These are phyloP conservation scores for Notiomystis cincta DNA, from an alignment of 2,113 vertebrate species.

Conservation along the genomic window DNA sequence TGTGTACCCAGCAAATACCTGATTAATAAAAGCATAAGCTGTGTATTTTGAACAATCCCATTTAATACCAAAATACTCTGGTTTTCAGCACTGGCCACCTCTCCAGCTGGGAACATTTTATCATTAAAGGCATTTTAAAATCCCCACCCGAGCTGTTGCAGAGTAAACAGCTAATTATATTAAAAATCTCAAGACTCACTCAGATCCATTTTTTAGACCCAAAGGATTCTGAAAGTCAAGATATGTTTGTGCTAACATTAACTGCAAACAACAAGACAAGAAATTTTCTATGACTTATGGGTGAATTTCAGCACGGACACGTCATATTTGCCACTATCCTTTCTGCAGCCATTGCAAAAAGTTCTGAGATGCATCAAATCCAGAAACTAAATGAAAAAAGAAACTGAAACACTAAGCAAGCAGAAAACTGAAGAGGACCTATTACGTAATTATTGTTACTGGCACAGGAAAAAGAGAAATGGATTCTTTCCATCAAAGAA, in stretches of 20 bases:
- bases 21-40: neutral
- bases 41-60: neutral
- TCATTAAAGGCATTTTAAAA: neutral
- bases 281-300: neutral
- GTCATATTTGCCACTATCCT: neutral
- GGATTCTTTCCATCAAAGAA: neutral
- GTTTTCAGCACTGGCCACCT: neutral
- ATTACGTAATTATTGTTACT: neutral
- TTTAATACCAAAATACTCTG: neutral
- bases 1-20: neutral
- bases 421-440: neutral
- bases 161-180: neutral
- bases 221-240: neutral
- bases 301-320: neutral
- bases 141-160: neutral
- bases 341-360: neutral
- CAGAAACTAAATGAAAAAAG: neutral
- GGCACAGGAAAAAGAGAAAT: neutral
- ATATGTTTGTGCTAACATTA: fast-evolving
- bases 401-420: neutral
- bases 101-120: neutral
- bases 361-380: neutral
- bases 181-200: neutral
- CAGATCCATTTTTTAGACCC: neutral
- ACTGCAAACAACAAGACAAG: neutral